phyloP scores from a whole-genome alignment of 2,888 invertebrate genomes.

The Hypolimnas misippus region DNA sequence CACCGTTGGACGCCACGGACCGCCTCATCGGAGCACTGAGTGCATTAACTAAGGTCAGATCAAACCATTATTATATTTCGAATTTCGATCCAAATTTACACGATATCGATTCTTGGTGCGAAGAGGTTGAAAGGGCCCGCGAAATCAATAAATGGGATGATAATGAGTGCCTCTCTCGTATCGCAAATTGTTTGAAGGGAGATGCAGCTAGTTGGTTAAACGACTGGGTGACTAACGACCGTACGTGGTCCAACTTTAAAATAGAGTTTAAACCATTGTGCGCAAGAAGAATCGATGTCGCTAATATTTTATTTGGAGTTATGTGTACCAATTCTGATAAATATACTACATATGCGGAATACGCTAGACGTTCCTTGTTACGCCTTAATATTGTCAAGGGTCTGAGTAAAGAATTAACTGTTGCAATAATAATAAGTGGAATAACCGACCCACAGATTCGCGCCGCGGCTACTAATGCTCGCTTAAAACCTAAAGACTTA shows the following conservation, averaged over 20 bases:
- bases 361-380: conserved; percentile 9
- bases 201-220: not conserved
- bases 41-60: not conserved
- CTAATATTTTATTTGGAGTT: conserved; percentile 5
- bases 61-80: not conserved
- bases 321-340: not conserved
- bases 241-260: not conserved
- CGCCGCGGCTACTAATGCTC: conserved; percentile 18
- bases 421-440: conserved; percentile 15
- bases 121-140: not conserved
- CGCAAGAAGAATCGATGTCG: not conserved
- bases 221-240: not conserved
- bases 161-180: not conserved
- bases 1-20: too few relatives aligned
- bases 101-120: not conserved
- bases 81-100: not conserved
- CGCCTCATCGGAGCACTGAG: not conserved
- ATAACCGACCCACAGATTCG: conserved; percentile 12
- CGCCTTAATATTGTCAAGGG: conserved; percentile 15
- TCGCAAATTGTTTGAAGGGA: not conserved
- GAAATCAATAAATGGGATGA: not conserved
- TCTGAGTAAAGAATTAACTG: conserved; percentile 6
- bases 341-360: conserved; percentile 13
- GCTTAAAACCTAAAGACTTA: conserved; percentile 1
- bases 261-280: not conserved